phyloP scores from a whole-genome alignment of 2,888 invertebrate species.

The Coecobrya sp. region DNA sequence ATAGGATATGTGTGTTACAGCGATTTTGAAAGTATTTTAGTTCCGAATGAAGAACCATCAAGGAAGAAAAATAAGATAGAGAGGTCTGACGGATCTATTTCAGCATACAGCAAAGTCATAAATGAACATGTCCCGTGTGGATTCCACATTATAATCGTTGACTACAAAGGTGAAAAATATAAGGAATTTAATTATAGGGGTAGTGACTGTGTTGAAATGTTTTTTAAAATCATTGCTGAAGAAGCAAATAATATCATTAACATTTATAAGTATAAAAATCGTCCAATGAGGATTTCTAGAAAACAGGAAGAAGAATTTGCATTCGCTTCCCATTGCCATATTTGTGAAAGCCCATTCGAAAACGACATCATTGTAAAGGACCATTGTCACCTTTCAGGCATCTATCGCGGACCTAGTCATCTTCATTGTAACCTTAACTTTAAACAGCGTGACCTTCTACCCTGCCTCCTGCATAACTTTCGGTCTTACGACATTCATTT shows the following conservation, averaged over 20 bases:
- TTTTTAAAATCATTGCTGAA: not conserved
- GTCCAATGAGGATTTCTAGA: not conserved
- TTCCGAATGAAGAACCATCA: not conserved
- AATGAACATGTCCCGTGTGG: conserved; percentile 32
- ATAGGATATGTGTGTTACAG: conserved; percentile 34
- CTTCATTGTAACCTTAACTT: conserved; percentile 22
- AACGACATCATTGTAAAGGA: conserved; percentile 14
- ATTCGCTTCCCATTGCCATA: not conserved
- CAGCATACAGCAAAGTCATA: not conserved
- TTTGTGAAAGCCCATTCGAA: not conserved
- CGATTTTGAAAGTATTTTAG: conserved; percentile 55
- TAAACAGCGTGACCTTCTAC: not conserved
- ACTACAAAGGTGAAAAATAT: conserved; percentile 37
- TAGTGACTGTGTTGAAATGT: conserved; percentile 19
- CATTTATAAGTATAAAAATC: conserved; percentile 26
- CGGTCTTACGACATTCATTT: conserved; percentile 59
- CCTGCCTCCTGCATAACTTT: conserved; percentile 39
- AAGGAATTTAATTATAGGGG: conserved; percentile 58
- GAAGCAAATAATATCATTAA: not conserved
- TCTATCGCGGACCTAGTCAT: conserved; percentile 36
- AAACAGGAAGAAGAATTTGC: not conserved
- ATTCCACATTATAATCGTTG: not conserved
- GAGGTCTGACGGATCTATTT: not conserved
- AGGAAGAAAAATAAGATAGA: conserved; percentile 34
- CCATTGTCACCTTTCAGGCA: conserved; percentile 49